A percentile compares a stretch with the other conserved stretches of the same genome.
These are phyloP conservation scores for Odontothrips loti DNA, from an alignment of 2,888 invertebrate species.

Conservation along the genomic window DNA sequence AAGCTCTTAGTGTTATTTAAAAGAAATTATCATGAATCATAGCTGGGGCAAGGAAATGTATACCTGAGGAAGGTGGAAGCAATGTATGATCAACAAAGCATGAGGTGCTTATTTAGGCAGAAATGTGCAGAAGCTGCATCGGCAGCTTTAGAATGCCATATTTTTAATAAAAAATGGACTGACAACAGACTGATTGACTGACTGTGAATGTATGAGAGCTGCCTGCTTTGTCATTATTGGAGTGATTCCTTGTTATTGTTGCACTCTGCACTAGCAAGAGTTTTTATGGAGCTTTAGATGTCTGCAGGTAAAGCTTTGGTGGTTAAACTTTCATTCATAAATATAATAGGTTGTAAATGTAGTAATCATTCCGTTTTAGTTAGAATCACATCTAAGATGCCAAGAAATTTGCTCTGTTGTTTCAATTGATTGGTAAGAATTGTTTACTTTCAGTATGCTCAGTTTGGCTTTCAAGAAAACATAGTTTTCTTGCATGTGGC, in stretches of 20 bases:
- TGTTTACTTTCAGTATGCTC: too few species aligned
- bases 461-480: too few species aligned
- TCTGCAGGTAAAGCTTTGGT: neutral
- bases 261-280: neutral
- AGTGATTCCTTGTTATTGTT: neutral
- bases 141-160: neutral
- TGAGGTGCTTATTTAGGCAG: neutral
- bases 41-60: neutral
- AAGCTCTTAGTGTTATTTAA: neutral
- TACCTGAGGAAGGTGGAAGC: neutral
- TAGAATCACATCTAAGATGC: neutral
- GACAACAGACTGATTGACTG: constrained; percentile 22
- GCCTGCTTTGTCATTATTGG: constrained; percentile 18
- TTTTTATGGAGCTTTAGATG: constrained; percentile 3
- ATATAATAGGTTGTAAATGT: neutral
- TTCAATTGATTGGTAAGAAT: too few species aligned
- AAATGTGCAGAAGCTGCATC: neutral
- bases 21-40: too few species aligned
- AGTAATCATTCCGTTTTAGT: neutral
- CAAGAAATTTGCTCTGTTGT: neutral
- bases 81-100: neutral
- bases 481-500: too few species aligned
- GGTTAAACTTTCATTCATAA: neutral
- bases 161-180: neutral
- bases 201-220: constrained; percentile 9